Conservation (phyloP, 2,113 vertebrate genomes). For the Emydura subglobosa region DNA sequence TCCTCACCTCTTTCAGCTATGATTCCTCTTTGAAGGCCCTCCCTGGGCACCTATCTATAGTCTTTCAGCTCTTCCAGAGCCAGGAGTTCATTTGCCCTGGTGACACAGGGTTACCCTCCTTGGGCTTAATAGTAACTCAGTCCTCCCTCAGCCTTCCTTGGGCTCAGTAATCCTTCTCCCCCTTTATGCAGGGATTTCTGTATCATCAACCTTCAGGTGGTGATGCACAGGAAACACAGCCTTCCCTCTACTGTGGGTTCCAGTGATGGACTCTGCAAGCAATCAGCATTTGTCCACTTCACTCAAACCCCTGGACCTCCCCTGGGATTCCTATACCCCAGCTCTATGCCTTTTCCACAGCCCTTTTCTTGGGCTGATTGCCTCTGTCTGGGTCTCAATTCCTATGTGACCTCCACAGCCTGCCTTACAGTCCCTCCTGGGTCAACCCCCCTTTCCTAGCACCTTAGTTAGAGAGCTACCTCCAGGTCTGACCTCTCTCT, state of each 20-base stretch:
- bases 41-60: background rate
- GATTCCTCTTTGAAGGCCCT: background rate
- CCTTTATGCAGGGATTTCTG: background rate
- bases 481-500: too few species aligned
- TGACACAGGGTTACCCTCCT: background rate
- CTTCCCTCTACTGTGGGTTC: background rate
- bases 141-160: background rate
- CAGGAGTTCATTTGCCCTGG: background rate
- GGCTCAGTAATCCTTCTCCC: background rate
- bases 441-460: too few species aligned
- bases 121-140: background rate
- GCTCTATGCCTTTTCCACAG: too few species aligned
- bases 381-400: too few species aligned
- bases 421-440: too few species aligned
- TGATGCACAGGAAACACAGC: background rate
- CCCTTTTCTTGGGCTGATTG: too few species aligned
- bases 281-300: too few species aligned
- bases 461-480: too few species aligned
- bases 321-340: too few species aligned
- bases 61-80: background rate
- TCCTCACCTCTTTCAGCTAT: background rate
- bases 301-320: too few species aligned
- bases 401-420: too few species aligned
- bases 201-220: background rate
- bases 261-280: too few species aligned